Conservation (phyloP, 1,140 invertebrate species). For the Scaptomyza graminum region DNA sequence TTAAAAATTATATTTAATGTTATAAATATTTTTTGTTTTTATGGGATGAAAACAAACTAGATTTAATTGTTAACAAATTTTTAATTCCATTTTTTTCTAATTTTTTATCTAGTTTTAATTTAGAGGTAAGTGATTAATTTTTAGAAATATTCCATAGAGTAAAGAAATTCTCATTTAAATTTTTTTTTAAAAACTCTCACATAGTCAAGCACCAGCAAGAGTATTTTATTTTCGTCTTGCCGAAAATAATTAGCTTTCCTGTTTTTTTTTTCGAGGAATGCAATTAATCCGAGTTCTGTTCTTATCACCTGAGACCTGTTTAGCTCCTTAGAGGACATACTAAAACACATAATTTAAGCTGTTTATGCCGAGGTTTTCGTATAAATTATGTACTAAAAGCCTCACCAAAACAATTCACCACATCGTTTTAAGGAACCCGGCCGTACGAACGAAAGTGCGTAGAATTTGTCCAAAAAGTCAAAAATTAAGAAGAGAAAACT, state of each 20-base stretch:
- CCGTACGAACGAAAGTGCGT: conserved; percentile 65
- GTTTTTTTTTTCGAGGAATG: neutral
- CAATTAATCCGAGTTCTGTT: conserved; percentile 21
- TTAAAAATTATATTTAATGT: no score
- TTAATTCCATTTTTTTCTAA: no score
- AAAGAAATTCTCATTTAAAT: no score
- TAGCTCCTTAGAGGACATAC: conserved; percentile 13
- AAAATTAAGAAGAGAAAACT: conserved; percentile 24
- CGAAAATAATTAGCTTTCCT: neutral
- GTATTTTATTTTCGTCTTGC: neutral
- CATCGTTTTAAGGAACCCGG: conserved; percentile 57
- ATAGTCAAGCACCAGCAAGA: neutral
- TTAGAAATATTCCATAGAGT: no score
- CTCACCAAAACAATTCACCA: conserved; percentile 63
- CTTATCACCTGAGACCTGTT: conserved; percentile 32
- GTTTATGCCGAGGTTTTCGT: conserved; percentile 62
- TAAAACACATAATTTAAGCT: conserved; percentile 70
- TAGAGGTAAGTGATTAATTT: no score
- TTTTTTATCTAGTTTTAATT: no score
- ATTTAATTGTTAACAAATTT: no score
- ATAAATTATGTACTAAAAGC: conserved; percentile 81
- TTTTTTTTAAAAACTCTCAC: no score
- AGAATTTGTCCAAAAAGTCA: conserved; percentile 62
- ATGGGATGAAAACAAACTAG: no score
- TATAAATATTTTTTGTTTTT: no score